Conservation (phyloP, 2,888 invertebrate genomes). For the Pristionchus exspectatus region DNA sequence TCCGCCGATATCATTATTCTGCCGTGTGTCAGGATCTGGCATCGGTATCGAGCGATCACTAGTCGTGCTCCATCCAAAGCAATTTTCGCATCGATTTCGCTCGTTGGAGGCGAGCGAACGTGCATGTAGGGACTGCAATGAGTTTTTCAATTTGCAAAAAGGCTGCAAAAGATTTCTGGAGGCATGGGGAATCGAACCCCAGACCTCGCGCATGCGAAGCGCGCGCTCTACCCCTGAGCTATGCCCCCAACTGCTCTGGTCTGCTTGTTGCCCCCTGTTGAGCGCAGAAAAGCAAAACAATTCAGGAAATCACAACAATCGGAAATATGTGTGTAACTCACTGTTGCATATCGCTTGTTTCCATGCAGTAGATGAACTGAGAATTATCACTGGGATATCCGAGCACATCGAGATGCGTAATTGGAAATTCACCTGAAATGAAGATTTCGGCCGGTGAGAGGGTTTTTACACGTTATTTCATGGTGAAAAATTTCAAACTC, state of each 20-base stretch:
- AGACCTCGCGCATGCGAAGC: conserved; percentile 78
- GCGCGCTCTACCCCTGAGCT: conserved; percentile 79
- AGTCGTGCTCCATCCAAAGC: neutral
- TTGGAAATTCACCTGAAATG: neutral
- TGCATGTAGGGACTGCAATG: neutral
- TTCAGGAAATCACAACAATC: no score
- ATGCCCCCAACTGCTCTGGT: conserved; percentile 64
- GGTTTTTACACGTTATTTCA: no score
- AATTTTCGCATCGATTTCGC: neutral
- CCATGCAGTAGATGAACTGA: neutral
- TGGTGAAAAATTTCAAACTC: no score
- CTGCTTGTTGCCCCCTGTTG: no score
- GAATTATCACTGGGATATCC: neutral
- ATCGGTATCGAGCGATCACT: neutral
- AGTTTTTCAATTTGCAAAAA: neutral
- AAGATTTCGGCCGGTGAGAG: no score
- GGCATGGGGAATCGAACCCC: conserved; percentile 77
- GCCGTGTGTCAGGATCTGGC: neutral
- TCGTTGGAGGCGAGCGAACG: neutral
- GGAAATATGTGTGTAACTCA: neutral
- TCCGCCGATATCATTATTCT: neutral
- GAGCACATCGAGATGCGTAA: neutral
- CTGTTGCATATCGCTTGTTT: neutral
- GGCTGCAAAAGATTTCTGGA: conserved; percentile 63
- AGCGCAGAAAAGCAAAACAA: no score